Conservation (phyloP, 1,140 invertebrate species). For the Habropoda laboriosa region DNA sequence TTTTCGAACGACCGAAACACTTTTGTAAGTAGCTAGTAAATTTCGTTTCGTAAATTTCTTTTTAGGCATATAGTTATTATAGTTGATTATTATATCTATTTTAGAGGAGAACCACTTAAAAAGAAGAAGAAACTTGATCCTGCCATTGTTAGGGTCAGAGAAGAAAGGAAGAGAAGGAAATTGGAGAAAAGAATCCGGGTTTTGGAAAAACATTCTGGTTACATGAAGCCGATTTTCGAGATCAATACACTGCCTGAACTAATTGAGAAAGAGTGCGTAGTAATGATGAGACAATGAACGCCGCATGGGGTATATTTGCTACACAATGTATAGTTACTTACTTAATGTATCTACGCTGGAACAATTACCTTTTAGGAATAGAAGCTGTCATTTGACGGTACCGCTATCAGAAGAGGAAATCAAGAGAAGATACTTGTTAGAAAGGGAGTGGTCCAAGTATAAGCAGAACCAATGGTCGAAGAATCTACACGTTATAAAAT, state of each 20-base stretch:
- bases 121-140: constrained; percentile 95
- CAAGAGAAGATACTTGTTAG: constrained; percentile 83
- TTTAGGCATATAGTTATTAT: neutral
- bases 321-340: neutral
- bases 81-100: neutral
- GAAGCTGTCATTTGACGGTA: constrained; percentile 79
- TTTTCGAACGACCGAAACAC: constrained; percentile 61
- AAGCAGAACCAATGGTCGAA: constrained; percentile 84
- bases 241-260: constrained; percentile 87
- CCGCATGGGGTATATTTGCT: too few species aligned
- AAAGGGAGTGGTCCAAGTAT: constrained; percentile 89
- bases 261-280: constrained; percentile 84
- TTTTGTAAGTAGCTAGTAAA: constrained; percentile 66
- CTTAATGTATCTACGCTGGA: neutral
- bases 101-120: constrained; percentile 91
- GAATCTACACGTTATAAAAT: constrained; percentile 87
- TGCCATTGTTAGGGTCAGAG: constrained; percentile 87
- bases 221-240: constrained; percentile 93
- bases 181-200: constrained; percentile 91
- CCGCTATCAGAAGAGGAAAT: constrained; percentile 80
- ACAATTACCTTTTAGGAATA: constrained; percentile 78
- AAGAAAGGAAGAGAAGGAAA: constrained; percentile 90
- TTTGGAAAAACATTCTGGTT: constrained; percentile 88
- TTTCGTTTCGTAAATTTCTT: neutral
- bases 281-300: neutral